Evolutionary conservation across 1,140 invertebrate species (phyloP).

Genomic region (Melipona quadrifasciata): DNA sequence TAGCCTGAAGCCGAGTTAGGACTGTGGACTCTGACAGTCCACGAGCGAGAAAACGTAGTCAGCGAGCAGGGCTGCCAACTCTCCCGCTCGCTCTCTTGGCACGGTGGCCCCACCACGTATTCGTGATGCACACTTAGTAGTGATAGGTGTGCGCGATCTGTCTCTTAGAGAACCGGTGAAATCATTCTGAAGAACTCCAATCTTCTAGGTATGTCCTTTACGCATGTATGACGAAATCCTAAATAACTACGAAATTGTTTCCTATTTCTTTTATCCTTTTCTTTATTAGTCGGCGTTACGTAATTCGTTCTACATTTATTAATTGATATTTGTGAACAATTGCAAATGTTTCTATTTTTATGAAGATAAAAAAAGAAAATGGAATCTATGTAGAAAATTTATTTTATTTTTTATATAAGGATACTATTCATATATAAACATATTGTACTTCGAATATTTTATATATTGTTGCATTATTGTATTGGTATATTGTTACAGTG

Average conservation of each 20-base stretch:
- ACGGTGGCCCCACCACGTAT: conserved; percentile 53
- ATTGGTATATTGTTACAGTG: too few species aligned
- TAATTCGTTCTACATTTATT: not conserved
- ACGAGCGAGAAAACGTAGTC: conserved; percentile 68
- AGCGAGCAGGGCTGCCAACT: conserved; percentile 65
- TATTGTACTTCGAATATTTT: too few species aligned
- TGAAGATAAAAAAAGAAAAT: too few species aligned
- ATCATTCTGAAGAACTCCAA: conserved; percentile 40
- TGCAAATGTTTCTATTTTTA: not conserved
- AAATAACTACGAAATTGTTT: not conserved
- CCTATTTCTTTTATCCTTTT: not conserved
- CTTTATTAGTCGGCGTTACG: not conserved
- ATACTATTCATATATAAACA: too few species aligned
- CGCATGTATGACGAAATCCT: not conserved
- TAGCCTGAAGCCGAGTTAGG: conserved; percentile 79
- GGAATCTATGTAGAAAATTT: too few species aligned
- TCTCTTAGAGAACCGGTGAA: conserved; percentile 55
- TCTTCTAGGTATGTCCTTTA: conserved; percentile 11
- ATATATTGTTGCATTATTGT: too few species aligned
- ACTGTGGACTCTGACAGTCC: conserved; percentile 77
- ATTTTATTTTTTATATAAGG: too few species aligned
- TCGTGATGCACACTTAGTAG: conserved; percentile 58
- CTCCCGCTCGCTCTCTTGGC: conserved; percentile 13
- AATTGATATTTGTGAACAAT: not conserved
- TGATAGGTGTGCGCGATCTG: conserved; percentile 51